These are phyloP conservation scores for Chionoecetes opilio DNA, from an alignment of 1,140 invertebrate genomes.

Conservation along the genomic window DNA sequence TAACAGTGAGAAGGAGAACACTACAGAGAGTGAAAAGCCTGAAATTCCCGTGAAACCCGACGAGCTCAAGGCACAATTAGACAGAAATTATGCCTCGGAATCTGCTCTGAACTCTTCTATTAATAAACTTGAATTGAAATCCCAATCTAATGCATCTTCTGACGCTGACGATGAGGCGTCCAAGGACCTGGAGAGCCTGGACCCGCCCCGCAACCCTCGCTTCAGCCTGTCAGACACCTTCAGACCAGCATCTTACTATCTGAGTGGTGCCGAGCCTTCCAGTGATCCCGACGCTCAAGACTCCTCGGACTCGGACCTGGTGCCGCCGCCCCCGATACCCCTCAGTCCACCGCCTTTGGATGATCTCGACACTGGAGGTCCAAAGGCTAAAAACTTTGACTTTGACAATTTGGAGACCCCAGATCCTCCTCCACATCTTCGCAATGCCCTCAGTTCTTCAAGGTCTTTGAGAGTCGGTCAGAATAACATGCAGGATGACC, in stretches of 20 bases:
- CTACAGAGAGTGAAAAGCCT: slow-evolving; percentile 70
- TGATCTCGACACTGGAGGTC: slow-evolving; percentile 76
- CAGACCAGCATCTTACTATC: slow-evolving; percentile 93
- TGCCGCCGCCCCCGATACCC: slow-evolving; percentile 92
- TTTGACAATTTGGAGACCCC: slow-evolving; percentile 77
- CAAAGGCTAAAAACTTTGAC: slow-evolving; percentile 76
- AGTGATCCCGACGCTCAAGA: slow-evolving; percentile 86
- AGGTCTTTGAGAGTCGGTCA: slow-evolving; percentile 77
- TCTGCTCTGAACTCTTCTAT: slow-evolving; percentile 67
- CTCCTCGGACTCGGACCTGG: slow-evolving; percentile 92
- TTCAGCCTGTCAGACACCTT: slow-evolving; percentile 94
- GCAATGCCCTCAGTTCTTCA: slow-evolving; percentile 79
- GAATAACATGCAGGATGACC: slow-evolving; percentile 65
- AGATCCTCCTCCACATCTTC: slow-evolving; percentile 77
- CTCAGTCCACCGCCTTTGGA: slow-evolving; percentile 89
- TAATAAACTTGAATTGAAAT: slow-evolving; percentile 66
- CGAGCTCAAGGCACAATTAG: slow-evolving; percentile 71
- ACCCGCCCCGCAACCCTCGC: slow-evolving; percentile 88
- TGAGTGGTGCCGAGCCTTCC: slow-evolving; percentile 85
- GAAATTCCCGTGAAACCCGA: slow-evolving; percentile 73
- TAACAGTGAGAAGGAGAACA: slow-evolving; percentile 68
- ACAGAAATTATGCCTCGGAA: slow-evolving; percentile 71
- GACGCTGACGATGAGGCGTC: slow-evolving; percentile 94
- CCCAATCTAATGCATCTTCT: slow-evolving; percentile 85
- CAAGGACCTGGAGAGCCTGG: slow-evolving; percentile 89